phyloP scores from a whole-genome alignment of 2,888 invertebrate genomes.

The Watsonalla binaria region DNA sequence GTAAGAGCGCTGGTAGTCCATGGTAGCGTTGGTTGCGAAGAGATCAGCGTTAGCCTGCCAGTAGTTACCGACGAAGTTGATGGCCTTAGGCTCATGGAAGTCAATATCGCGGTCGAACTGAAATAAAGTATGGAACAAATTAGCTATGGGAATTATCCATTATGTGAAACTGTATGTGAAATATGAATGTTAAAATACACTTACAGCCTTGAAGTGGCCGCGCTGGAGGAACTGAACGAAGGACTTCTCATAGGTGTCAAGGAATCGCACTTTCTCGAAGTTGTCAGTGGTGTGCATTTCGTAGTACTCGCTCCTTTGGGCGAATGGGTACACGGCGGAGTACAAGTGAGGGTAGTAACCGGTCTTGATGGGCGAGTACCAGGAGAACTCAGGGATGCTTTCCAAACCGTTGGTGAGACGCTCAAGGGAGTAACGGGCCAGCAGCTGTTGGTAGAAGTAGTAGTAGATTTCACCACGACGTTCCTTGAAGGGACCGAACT shows the following conservation, averaged over 20 bases:
- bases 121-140: constrained; percentile 11
- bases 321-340: constrained; percentile 62
- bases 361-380: constrained; percentile 77
- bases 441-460: constrained; percentile 82
- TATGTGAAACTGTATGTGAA: too few relatives aligned
- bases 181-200: neutral
- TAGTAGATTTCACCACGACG: constrained; percentile 82
- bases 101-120: constrained; percentile 56
- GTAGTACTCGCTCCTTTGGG: constrained; percentile 80
- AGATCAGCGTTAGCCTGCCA: constrained; percentile 78
- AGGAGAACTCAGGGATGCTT: constrained; percentile 80
- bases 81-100: constrained; percentile 57
- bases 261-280: constrained; percentile 69
- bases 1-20: constrained; percentile 73
- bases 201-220: constrained; percentile 80
- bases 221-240: constrained; percentile 72
- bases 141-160: neutral
- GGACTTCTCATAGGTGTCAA: constrained; percentile 79
- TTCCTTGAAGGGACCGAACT: constrained; percentile 67
- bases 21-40: constrained; percentile 43
- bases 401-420: constrained; percentile 82
- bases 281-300: constrained; percentile 72
- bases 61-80: constrained; percentile 76
- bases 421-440: constrained; percentile 84
- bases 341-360: constrained; percentile 47